These are phyloP conservation scores for Quadriops clusia DNA, from an alignment of 2,888 invertebrate genomes.

Conservation along the genomic window DNA sequence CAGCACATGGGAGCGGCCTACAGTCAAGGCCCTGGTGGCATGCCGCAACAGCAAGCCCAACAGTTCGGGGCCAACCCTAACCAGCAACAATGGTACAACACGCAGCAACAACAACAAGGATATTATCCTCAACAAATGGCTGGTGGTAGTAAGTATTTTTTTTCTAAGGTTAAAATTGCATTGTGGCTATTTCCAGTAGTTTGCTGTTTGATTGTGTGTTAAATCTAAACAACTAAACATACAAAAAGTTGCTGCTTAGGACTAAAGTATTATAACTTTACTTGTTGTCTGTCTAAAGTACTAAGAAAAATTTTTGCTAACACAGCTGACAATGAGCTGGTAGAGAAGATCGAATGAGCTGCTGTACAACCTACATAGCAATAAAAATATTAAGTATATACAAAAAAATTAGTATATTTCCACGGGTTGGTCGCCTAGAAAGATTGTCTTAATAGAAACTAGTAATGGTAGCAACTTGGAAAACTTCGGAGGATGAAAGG, in stretches of 20 bases:
- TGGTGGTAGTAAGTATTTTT: conserved; percentile 21
- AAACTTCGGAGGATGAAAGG: too few relatives aligned
- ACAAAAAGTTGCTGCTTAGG: too few relatives aligned
- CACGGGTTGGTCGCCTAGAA: too few relatives aligned
- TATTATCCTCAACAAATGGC: conserved; percentile 42
- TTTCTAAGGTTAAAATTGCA: conserved; percentile 4
- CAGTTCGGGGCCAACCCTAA: conserved; percentile 34
- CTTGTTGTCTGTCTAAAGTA: conserved; percentile 1
- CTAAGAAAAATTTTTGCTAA: too few relatives aligned
- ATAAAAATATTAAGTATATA: too few relatives aligned
- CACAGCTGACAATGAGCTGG: too few relatives aligned
- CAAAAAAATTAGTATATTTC: too few relatives aligned
- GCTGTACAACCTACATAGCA: too few relatives aligned
- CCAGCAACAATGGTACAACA: conserved; percentile 47
- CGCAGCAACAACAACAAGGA: conserved; percentile 34
- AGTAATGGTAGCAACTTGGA: too few relatives aligned
- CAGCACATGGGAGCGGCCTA: conserved; percentile 26
- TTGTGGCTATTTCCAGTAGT: neutral
- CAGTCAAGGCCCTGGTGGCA: conserved; percentile 21
- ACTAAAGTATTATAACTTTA: neutral
- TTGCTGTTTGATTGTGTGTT: neutral
- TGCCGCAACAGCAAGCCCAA: conserved; percentile 27
- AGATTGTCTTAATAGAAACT: too few relatives aligned
- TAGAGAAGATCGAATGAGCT: too few relatives aligned
- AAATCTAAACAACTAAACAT: too few relatives aligned